Base-by-base conservation (phyloP, 1,140 invertebrate species). In the Drosophila ogumai region DNA sequence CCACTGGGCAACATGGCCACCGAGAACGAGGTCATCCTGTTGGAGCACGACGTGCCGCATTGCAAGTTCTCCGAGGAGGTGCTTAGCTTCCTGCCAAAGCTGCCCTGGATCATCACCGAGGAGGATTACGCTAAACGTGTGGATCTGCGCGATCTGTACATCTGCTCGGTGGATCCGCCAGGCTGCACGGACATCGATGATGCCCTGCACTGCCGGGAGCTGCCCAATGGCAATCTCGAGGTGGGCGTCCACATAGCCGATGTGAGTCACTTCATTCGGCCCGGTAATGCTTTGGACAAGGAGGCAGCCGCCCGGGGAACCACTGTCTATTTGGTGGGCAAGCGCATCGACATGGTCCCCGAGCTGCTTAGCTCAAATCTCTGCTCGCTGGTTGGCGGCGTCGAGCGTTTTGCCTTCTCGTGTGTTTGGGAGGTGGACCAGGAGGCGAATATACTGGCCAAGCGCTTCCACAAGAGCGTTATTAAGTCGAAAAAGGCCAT, bases 111-210 rank as follows among this genome's bases (percentile, higher is more conserved):
- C 19, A 98, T 99, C 64, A 97, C 96, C 1, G 95, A 96, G 32
- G 95, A 96, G 93, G 98, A 99, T 91, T 93, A 96, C 61, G 94
- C 94, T 5, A 95, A 95, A 82, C 94, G 98, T 31, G 94, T 94
- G 22, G 98, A 99, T 93, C 93, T 99, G 0, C 95, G 98, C 50
- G 94, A 97, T 63, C 87, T 99, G 8, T 95, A 96, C 82, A 95
- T 99, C 36, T 99, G 98, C 90, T 99, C 98, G 3, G 99, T 99
- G 0, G 99, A 99, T 95, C 99, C 99, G 28, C 98, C 98, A 2
- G 99, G 99, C 0, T 99, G 99, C 93, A 99, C 99, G 3, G 99
- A 99, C 93, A 99, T 99, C 78, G 99, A 99, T 93, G 99, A 99
- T 93, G 99, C 99, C 0, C 93, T 99, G 2, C 99, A 99, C 93